These are phyloP conservation scores for Lepetodrilus schrolli DNA, from an alignment of 2,888 invertebrate species.

Conservation along the genomic window DNA sequence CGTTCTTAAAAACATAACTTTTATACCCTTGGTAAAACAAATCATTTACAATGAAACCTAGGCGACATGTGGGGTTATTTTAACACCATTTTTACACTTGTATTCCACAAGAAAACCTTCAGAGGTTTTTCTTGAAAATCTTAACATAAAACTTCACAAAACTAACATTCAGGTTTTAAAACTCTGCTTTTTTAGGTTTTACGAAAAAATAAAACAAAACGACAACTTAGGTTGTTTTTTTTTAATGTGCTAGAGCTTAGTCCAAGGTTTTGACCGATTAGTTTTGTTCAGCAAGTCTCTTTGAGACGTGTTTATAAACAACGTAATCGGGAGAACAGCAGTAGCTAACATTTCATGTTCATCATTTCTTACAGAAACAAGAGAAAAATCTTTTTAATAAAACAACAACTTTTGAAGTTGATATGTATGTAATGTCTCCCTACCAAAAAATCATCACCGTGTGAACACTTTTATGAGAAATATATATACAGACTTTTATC, in stretches of 20 bases:
- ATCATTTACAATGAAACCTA: not conserved
- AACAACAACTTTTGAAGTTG: conserved; percentile 31
- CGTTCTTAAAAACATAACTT: conserved; percentile 1
- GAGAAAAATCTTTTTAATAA: conserved; percentile 16
- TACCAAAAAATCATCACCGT: conserved; percentile 18
- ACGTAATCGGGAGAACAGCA: not conserved
- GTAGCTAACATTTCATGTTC: conserved; percentile 19
- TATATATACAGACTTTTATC: conserved; percentile 23
- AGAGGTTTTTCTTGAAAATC: not conserved
- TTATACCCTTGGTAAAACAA: conserved; percentile 4
- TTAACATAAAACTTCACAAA: conserved; percentile 18
- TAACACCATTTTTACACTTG: too few relatives aligned
- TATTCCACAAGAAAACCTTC: too few relatives aligned
- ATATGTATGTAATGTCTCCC: conserved; percentile 26
- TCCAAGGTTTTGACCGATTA: not conserved
- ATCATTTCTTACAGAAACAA: conserved; percentile 19
- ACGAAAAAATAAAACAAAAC: conserved; percentile 14
- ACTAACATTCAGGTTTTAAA: conserved; percentile 12
- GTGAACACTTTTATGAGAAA: conserved; percentile 16
- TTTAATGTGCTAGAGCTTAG: not conserved
- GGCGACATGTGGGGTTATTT: too few relatives aligned
- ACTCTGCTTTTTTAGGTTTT: not conserved
- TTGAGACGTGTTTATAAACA: not conserved
- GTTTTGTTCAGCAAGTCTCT: not conserved
- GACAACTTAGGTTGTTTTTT: not conserved